Base-by-base conservation (phyloP, 2,888 invertebrate genomes). In the Opisthograptis luteolata region DNA sequence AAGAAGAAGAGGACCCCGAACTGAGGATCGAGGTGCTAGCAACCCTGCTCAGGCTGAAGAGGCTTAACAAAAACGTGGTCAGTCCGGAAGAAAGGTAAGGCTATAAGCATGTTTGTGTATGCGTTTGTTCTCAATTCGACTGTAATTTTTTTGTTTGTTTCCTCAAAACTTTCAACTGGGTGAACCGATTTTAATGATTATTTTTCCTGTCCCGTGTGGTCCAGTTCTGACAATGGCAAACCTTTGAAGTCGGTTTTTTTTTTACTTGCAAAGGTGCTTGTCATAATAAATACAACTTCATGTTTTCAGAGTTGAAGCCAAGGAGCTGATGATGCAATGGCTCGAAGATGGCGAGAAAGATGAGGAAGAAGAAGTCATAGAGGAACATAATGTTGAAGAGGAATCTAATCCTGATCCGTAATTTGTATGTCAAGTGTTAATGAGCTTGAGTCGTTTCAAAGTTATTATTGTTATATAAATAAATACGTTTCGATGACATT, bases 51-150 rank as follows among this genome's bases (percentile, higher is more conserved):
- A 75, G 83, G 31, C 74, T 94, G 10, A 92, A 87, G 50, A 78
- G 92, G 37, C 76, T 94, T 9, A 93, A 94, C 63, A 94, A 94
- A 69, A 69, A 69, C 3, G 55, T 66, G 0, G 77, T 92, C 1
- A 84, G 83, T 1, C 79, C 85, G 0, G 92, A 92, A 42, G 93
- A 93, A 68, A 81, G 87, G 79, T 91, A 82, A 46, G 59, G 5
- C n/a, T n/a, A n/a, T n/a, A n/a, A n/a, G n/a, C n/a, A n/a, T n/a
- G n/a, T n/a, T n/a, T n/a, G n/a, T n/a, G n/a, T n/a, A n/a, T n/a
- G n/a, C n/a, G n/a, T n/a, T n/a, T n/a, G n/a, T n/a, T n/a, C n/a
- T n/a, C n/a, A n/a, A n/a, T n/a, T n/a, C n/a, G n/a, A n/a, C n/a
- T n/a, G n/a, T n/a, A n/a, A n/a, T n/a, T n/a, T n/a, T n/a, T n/a